These are phyloP conservation scores for Drosophila insularis DNA, from an alignment of 1,140 invertebrate genomes.

Conservation along the genomic window DNA sequence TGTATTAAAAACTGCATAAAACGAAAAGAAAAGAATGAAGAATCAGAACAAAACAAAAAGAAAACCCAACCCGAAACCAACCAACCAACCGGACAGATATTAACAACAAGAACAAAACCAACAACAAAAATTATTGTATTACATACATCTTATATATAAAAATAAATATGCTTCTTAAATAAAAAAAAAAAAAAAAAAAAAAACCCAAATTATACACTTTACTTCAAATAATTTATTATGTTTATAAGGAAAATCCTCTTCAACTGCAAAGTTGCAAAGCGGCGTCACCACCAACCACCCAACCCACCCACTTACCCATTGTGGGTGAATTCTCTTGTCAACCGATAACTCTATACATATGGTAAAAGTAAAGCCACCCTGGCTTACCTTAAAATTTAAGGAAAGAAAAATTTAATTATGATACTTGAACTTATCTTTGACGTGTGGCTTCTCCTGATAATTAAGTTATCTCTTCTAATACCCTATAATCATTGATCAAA, in stretches of 20 bases:
- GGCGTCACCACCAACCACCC: constrained; percentile 29
- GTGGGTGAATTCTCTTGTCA: constrained; percentile 37
- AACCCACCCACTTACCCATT: constrained; percentile 53
- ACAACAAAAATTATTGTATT: constrained; percentile 79
- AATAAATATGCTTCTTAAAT: constrained; percentile 81
- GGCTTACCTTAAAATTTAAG: constrained; percentile 10
- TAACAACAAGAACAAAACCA: constrained; percentile 53
- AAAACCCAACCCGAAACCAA: constrained; percentile 52
- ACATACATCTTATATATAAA: constrained; percentile 80
- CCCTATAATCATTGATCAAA: background rate
- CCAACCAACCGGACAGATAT: constrained; percentile 59
- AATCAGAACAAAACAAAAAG: constrained; percentile 43
- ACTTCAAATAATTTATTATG: constrained; percentile 61
- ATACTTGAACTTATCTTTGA: constrained; percentile 72
- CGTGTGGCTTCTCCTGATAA: constrained; percentile 55
- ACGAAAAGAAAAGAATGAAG: constrained; percentile 42
- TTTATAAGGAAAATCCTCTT: constrained; percentile 40
- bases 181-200: constrained; percentile 44
- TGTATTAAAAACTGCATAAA: constrained; percentile 40
- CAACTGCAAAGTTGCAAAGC: constrained; percentile 15
- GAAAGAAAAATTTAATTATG: constrained; percentile 74
- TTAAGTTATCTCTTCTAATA: constrained; percentile 49
- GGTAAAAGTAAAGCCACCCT: constrained; percentile 8
- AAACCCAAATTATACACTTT: constrained; percentile 43
- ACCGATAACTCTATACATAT: constrained; percentile 11